Percentiles rank a stretch among this genome's conserved stretches.
Evolutionary conservation across 2,113 vertebrate species (phyloP).

Genomic region (Rhabdornis inornatus): DNA sequence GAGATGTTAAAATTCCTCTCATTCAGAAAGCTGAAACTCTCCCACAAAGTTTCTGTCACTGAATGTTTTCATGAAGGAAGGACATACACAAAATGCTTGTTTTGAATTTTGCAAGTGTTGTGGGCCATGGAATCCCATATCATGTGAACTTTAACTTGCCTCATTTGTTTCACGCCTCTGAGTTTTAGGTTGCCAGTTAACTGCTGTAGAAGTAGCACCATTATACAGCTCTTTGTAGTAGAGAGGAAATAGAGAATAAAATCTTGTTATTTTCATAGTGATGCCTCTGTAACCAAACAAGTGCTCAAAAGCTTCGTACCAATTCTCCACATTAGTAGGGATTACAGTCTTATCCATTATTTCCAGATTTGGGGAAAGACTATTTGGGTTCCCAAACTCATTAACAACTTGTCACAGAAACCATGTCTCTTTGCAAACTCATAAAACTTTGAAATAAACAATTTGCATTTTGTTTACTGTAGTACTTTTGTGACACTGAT

Average conservation of each 20-base stretch:
- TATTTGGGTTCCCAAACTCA: not conserved
- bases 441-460: not conserved
- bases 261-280: not conserved
- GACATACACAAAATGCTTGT: not conserved
- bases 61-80: not conserved
- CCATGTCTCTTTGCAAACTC: not conserved
- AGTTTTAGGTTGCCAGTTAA: not conserved
- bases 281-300: not conserved
- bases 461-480: not conserved
- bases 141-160: not conserved
- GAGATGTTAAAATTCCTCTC: not conserved
- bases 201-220: not conserved
- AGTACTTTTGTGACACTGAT: not conserved
- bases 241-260: not conserved
- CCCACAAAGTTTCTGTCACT: not conserved
- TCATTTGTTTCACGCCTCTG: not conserved
- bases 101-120: not conserved
- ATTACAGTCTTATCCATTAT: not conserved
- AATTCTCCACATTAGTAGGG: not conserved
- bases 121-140: not conserved
- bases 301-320: not conserved
- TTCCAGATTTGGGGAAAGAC: not conserved
- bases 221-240: not conserved
- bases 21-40: not conserved
- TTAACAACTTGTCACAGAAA: not conserved